Conservation (phyloP, 2,113 vertebrate genomes). For the Gymnorhina tibicen region DNA sequence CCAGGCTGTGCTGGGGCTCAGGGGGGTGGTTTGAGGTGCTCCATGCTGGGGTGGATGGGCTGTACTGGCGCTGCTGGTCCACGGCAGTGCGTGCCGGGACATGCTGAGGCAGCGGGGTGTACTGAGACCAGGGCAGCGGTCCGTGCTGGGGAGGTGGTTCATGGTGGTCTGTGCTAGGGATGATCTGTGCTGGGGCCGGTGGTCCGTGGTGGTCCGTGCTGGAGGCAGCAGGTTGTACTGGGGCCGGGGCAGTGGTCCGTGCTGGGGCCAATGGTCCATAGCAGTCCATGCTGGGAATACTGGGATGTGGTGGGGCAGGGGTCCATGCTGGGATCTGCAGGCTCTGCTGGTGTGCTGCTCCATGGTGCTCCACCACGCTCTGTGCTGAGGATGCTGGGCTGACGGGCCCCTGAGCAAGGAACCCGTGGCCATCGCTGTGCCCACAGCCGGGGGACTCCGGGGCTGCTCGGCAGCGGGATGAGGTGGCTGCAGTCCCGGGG, state of each 20-base stretch:
- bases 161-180: too few species aligned
- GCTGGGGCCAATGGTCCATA: background rate
- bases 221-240: too few species aligned
- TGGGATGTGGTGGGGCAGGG: too few species aligned
- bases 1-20: background rate
- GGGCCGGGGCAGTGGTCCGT: background rate
- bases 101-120: background rate
- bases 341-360: background rate
- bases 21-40: background rate
- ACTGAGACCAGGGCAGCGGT: background rate
- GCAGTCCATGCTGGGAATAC: background rate
- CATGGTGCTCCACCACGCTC: background rate
- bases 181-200: background rate
- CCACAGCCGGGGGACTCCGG: background rate
- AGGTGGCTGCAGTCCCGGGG: background rate
- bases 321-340: background rate
- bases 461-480: background rate
- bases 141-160: background rate
- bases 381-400: background rate
- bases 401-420: background rate
- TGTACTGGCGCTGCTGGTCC: background rate
- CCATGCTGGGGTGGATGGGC: background rate
- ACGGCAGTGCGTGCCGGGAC: background rate
- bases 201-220: too few species aligned
- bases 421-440: accelerated